phyloP scores from a whole-genome alignment of 1,140 invertebrate genomes.

The Diorhabda carinulata region DNA sequence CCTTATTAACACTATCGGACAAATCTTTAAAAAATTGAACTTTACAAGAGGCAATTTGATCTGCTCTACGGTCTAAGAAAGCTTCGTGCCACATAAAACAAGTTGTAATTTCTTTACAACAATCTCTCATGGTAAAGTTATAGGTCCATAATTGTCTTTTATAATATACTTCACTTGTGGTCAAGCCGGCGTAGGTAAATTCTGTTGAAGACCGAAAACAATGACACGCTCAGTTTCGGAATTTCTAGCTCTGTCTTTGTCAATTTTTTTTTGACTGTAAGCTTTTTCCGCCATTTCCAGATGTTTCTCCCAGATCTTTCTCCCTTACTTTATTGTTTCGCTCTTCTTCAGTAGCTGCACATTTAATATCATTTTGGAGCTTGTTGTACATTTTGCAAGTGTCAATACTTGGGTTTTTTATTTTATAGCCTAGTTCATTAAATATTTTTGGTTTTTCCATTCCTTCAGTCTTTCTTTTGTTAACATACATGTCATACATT shows the following conservation, averaged over 20 bases:
- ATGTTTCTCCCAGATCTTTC: too few relatives aligned
- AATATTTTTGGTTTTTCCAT: not conserved
- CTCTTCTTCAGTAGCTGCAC: slow-evolving; percentile 4
- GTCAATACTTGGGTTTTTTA: slow-evolving; percentile 5
- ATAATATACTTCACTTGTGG: slow-evolving; percentile 6
- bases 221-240: not conserved
- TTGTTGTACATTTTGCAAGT: slow-evolving; percentile 1
- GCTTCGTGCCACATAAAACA: slow-evolving; percentile 10
- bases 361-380: slow-evolving; percentile 5
- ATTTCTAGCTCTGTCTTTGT: slow-evolving; percentile 1
- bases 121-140: slow-evolving; percentile 5
- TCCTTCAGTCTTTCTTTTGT: too few relatives aligned
- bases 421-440: slow-evolving; percentile 5
- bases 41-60: slow-evolving; percentile 17
- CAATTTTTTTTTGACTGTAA: slow-evolving; percentile 1
- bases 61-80: slow-evolving; percentile 5
- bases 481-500: slow-evolving; percentile 1
- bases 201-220: slow-evolving; percentile 12
- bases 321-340: slow-evolving; percentile 5
- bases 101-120: slow-evolving; percentile 3
- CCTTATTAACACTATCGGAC: not conserved
- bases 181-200: slow-evolving; percentile 9
- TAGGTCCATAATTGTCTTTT: slow-evolving; percentile 1
- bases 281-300: slow-evolving; percentile 4
- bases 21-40: slow-evolving; percentile 14